Conservation (phyloP, 2,797 vertebrate genomes). For the Mionectes olivaceus region DNA sequence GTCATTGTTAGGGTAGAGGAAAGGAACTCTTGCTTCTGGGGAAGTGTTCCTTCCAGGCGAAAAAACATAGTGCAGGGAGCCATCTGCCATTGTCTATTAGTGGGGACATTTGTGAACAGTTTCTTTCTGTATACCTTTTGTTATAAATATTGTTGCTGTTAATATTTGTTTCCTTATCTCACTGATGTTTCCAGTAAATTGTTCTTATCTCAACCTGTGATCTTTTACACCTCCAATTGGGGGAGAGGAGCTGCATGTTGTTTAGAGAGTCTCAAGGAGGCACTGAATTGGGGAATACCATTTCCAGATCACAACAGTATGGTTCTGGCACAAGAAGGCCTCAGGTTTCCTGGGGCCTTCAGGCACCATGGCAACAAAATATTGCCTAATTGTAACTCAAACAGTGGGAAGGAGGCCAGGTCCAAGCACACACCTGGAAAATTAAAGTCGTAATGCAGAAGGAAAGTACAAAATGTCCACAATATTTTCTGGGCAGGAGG, state of each 20-base stretch:
- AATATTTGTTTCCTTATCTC: neutral
- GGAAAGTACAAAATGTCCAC: neutral
- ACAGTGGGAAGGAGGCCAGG: neutral
- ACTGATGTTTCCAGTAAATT: neutral
- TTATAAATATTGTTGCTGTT: neutral
- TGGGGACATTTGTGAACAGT: neutral
- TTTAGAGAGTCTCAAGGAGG: neutral
- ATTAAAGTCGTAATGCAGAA: neutral
- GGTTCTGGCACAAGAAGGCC: neutral
- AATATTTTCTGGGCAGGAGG: neutral
- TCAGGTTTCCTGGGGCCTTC: neutral
- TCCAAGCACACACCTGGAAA: neutral
- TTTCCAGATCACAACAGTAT: neutral
- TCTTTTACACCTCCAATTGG: neutral
- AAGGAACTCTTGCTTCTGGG: neutral
- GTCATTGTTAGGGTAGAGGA: too few relatives aligned
- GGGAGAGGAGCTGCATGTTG: neutral
- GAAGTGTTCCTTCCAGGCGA: neutral
- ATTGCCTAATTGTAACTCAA: neutral
- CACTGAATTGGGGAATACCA: too few relatives aligned
- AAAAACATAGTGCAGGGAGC: rapidly evolving
- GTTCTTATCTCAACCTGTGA: neutral
- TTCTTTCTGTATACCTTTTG: neutral
- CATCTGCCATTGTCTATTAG: neutral
- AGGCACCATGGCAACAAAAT: neutral